Evolutionary conservation across 2,888 invertebrate genomes (phyloP), one percentile per base, ranked within the genome.

Genomic region (Sminthurides aquaticus): DNA sequence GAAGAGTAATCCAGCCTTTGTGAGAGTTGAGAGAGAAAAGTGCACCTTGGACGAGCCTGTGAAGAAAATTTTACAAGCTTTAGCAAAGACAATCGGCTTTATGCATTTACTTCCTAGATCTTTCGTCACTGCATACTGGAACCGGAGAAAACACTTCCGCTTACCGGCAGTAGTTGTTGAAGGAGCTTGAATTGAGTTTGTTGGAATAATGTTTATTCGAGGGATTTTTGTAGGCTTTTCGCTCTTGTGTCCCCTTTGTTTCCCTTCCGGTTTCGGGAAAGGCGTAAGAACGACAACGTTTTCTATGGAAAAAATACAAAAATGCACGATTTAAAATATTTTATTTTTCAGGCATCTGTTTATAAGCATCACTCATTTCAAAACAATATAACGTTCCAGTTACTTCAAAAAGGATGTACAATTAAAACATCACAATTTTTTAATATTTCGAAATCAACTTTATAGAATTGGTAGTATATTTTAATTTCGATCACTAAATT

Each of bases 241-340:
- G 5, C 20, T 52, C 20, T 20, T 8, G 52, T 52, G 5, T 15
- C 20, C 52, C 20, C 20, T 15, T 20, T 52, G 18, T 5, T 52
- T 52, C 5, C 52, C 52, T 20, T 52, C 52, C 20, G 52, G 52
- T 20, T 52, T 52, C 20, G 52, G 52, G 22, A 52, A 52, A 5
- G 52, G 52, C 20, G 52, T 52, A 20, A 52, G 52, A 8, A 52
- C 52, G 20, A 52, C 22, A 8, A 52, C 22, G 20, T 5, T 15
- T 8, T 43, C 43, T 43, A 18, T 18, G 18, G 43, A 43, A 43
- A 43, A 43, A 43, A 43, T 43, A 11, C 11, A 43, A 43, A 43
- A 8, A 43, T 43, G 43, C 18, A 18, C 18, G 43, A 43, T n/a
- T n/a, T n/a, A n/a, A n/a, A n/a, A n/a, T n/a, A n/a, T n/a, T n/a